phyloP scores from a whole-genome alignment of 2,113 vertebrate genomes.

The Epinephelus cyanopodus region DNA sequence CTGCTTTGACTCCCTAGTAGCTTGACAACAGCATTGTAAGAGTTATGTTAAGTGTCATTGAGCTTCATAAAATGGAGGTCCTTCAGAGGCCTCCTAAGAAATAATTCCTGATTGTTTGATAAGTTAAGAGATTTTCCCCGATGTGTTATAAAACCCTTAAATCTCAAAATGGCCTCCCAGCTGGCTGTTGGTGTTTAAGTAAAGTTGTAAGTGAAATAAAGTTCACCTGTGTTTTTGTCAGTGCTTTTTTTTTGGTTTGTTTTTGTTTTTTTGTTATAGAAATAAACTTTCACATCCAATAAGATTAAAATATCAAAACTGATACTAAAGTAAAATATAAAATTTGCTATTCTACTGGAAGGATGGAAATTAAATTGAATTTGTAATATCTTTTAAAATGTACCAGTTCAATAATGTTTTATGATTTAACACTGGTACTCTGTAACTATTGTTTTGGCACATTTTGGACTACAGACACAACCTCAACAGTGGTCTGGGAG shows the following conservation, averaged over 20 bases:
- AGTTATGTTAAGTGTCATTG: constrained; percentile 54
- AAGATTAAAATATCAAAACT: background rate
- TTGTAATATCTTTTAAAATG: background rate
- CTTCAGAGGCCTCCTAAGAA: constrained; percentile 3
- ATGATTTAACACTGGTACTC: background rate
- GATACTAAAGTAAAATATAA: background rate
- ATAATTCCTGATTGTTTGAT: constrained; percentile 24
- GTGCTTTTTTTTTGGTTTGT: too few relatives aligned
- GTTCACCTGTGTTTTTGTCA: background rate
- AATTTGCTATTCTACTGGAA: background rate
- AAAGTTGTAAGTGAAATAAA: background rate
- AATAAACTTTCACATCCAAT: background rate
- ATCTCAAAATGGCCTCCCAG: background rate
- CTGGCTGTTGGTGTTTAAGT: background rate
- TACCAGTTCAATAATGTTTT: background rate
- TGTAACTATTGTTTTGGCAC: background rate
- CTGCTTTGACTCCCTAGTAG: constrained; percentile 75
- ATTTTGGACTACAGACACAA: background rate
- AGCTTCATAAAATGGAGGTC: constrained; percentile 41
- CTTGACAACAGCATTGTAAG: constrained; percentile 55
- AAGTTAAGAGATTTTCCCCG: constrained; percentile 17
- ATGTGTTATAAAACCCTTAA: background rate
- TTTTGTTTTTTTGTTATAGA: too few relatives aligned
- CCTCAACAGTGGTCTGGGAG: background rate
- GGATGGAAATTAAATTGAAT: background rate